Base-by-base conservation (phyloP, 2,797 vertebrate species). In the Linurgus olivaceus region DNA sequence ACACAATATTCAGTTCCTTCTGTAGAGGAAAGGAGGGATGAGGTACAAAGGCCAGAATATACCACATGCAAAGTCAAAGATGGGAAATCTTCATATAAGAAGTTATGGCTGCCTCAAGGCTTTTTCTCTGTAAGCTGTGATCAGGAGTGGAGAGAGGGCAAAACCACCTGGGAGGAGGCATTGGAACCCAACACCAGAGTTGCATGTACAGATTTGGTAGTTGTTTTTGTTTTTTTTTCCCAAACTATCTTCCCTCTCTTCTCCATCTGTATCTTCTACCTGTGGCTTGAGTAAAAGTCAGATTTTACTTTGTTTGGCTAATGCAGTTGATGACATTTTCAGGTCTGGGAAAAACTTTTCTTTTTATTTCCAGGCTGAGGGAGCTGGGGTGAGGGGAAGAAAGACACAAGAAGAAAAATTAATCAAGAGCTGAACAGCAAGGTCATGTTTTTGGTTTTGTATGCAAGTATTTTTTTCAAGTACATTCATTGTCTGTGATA, bases 171-270 rank as follows among this genome's bases (percentile, higher is more conserved):
- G 23, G 4, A 48, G 15, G 26, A 81, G 9, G 6, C 62, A 5
- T 3, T 63, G 9, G 11, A 74, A 67, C 19, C 8, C 26, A 50
- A 33, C 12, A 52, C 2, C 5, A 59, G 25, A 35, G 6, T 44
- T 48, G 6, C 6, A 47, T 54, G n/a, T 26, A 38, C 3, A 42
- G 31, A 24, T 63, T 63, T 51, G 19, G 16, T 25, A 70, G 29
- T 2, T 42, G 3, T 2, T 5, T n/a, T 40, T 9, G 29, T 38
- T 38, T 40, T 11, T 11, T 2, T 26, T 1, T 0, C 5, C n/a
- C 3, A 7, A 31, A 23, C 3, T 13, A 13, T 58, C 35, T 57
- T 61, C 6, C 20, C 2, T 17, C 7, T 51, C 9, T 50, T 80
- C 19, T 66, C 13, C 10, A 47, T 31, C 24, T 35, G 1, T 40